Percentiles rank a stretch among this genome's conserved stretches.
phyloP scores from a whole-genome alignment of 2,113 vertebrate species.

The Ibidorhyncha struthersii region DNA sequence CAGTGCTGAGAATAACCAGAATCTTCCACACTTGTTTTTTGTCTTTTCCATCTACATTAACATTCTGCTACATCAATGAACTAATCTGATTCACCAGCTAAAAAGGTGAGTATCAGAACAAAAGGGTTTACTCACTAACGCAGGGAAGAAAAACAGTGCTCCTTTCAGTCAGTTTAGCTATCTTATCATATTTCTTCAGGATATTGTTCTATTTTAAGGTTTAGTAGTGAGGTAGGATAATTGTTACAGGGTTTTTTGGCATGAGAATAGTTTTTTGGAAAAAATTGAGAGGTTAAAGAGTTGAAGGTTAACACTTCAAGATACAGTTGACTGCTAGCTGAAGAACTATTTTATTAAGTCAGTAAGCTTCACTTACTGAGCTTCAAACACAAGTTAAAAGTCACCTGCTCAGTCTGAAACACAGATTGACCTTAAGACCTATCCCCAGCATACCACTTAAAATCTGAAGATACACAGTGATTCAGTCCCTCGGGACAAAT shows the following conservation, averaged over 20 bases:
- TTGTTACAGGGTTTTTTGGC: neutral
- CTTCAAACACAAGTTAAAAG: neutral
- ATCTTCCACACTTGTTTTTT: neutral
- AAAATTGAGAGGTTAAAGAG: neutral
- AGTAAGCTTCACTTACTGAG: neutral
- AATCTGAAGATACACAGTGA: neutral
- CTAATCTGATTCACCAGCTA: neutral
- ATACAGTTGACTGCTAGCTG: neutral
- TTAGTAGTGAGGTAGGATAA: neutral
- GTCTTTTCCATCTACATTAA: neutral
- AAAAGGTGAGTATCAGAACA: neutral
- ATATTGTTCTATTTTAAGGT: neutral
- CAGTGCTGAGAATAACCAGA: neutral
- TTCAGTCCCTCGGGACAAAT: constrained; percentile 10
- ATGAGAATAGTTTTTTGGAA: neutral
- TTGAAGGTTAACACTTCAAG: neutral
- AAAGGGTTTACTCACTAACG: neutral
- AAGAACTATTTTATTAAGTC: neutral
- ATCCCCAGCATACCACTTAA: neutral
- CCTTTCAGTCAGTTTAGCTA: neutral
- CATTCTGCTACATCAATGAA: neutral
- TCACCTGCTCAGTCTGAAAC: neutral
- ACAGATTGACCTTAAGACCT: neutral
- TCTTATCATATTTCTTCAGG: neutral
- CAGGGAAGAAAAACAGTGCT: neutral